Conservation (phyloP, 2,113 vertebrate species). For the Perccottus glenii region DNA sequence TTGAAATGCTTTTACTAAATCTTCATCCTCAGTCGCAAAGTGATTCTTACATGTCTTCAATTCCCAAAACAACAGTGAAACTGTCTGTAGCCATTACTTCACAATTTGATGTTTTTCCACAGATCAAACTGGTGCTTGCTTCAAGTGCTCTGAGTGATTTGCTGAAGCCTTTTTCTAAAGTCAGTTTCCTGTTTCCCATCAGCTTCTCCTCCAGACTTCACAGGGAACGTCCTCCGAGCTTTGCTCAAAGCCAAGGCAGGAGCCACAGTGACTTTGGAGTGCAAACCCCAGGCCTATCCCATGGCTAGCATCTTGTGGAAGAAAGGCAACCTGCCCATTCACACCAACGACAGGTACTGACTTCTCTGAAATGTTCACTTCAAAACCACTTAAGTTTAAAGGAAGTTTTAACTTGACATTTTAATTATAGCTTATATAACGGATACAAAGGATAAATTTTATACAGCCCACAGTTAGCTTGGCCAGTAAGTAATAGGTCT, state of each 20-base stretch:
- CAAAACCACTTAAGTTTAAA: neutral
- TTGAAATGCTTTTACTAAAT: conserved; percentile 1
- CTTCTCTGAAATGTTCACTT: conserved; percentile 2
- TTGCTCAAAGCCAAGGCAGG: conserved; percentile 89
- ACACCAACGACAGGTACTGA: conserved; percentile 84
- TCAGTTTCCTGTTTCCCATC: conserved; percentile 55
- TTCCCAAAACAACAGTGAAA: conserved; percentile 16
- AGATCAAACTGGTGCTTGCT: conserved; percentile 28
- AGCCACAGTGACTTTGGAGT: conserved; percentile 87
- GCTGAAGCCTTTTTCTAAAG: conserved; percentile 34
- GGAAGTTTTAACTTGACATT: neutral
- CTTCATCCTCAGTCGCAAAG: neutral
- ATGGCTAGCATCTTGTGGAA: conserved; percentile 87
- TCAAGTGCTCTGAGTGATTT: conserved; percentile 32
- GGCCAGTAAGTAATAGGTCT: too few relatives aligned
- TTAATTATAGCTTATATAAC: neutral
- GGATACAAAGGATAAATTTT: too few relatives aligned
- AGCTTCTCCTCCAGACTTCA: conserved; percentile 93
- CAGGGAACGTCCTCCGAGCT: conserved; percentile 85
- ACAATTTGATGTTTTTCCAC: conserved; percentile 15
- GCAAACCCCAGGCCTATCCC: conserved; percentile 89
- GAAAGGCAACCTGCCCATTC: conserved; percentile 86
- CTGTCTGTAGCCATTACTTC: conserved; percentile 24
- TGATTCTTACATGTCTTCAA: conserved; percentile 1
- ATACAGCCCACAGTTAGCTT: too few relatives aligned